Evolutionary conservation across 2,888 invertebrate genomes (phyloP).

Genomic region (Anarsia innoxiella): DNA sequence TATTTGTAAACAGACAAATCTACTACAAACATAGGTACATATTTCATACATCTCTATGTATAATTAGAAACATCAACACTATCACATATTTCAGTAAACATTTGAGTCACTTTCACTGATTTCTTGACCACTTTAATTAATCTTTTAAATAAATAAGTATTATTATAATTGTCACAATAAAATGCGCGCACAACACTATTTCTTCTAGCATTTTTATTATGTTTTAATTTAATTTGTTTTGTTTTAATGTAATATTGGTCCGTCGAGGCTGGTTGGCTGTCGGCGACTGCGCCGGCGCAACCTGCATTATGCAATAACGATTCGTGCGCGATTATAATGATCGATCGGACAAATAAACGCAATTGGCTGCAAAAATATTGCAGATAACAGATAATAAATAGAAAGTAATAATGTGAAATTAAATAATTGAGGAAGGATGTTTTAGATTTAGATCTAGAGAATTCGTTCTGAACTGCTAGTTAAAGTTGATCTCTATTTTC

Average conservation of each 20-base stretch:
- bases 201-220: conserved; percentile 14
- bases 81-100: too few relatives aligned
- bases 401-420: too few relatives aligned
- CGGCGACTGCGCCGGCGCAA: conserved; percentile 41
- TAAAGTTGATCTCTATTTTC: too few relatives aligned
- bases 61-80: too few relatives aligned
- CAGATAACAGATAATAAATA: not conserved
- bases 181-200: conserved; percentile 13
- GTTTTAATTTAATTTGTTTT: not conserved
- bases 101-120: too few relatives aligned
- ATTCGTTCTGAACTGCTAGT: too few relatives aligned
- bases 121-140: conserved; percentile 9
- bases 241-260: conserved; percentile 17
- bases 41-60: too few relatives aligned
- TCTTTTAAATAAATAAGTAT: conserved; percentile 12
- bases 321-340: conserved; percentile 45
- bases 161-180: conserved; percentile 12
- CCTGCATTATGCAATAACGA: conserved; percentile 57
- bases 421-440: too few relatives aligned
- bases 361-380: conserved; percentile 21
- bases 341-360: conserved; percentile 36
- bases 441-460: too few relatives aligned
- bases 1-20: too few relatives aligned
- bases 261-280: conserved; percentile 37
- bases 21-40: too few relatives aligned